A percentile compares a stretch with the other conserved stretches of the same genome.
Conservation (phyloP, 2,797 vertebrate species). For the Sebastes diploproa region DNA sequence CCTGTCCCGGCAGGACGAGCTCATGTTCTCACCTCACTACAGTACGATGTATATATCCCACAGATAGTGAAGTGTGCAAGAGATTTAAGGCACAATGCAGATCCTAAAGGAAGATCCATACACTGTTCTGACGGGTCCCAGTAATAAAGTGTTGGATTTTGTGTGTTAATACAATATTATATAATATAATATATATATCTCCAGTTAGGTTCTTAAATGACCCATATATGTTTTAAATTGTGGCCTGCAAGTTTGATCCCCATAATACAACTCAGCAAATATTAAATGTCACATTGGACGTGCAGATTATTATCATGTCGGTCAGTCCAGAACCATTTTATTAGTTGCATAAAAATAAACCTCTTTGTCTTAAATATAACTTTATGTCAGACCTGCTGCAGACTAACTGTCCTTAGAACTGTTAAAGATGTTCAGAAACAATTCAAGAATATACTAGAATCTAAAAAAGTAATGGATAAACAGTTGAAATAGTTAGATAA, state of each 20-base stretch:
- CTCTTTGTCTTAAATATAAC: fast-evolving
- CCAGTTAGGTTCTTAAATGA: background rate
- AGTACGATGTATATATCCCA: background rate
- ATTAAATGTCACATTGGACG: background rate
- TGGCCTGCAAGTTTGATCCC: background rate
- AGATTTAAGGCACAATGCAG: background rate
- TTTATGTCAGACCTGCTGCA: too few species aligned
- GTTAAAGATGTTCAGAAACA: too few species aligned
- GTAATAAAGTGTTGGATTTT: too few species aligned
- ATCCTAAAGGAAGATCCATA: background rate
- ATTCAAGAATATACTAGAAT: too few species aligned
- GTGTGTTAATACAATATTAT: too few species aligned
- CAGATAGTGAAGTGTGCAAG: background rate
- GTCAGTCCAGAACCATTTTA: background rate
- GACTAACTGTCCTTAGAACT: too few species aligned
- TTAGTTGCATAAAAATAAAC: too few species aligned
- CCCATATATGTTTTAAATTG: background rate
- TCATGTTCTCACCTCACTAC: constrained; percentile 10
- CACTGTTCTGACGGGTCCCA: too few species aligned
- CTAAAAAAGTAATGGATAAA: too few species aligned
- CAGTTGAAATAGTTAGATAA: too few species aligned
- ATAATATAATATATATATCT: too few species aligned
- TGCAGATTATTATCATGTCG: background rate
- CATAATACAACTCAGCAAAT: background rate
- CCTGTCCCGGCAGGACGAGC: constrained; percentile 12